Evolutionary conservation across 2,888 invertebrate genomes (phyloP).

Genomic region (Tetheella fluctuosa): DNA sequence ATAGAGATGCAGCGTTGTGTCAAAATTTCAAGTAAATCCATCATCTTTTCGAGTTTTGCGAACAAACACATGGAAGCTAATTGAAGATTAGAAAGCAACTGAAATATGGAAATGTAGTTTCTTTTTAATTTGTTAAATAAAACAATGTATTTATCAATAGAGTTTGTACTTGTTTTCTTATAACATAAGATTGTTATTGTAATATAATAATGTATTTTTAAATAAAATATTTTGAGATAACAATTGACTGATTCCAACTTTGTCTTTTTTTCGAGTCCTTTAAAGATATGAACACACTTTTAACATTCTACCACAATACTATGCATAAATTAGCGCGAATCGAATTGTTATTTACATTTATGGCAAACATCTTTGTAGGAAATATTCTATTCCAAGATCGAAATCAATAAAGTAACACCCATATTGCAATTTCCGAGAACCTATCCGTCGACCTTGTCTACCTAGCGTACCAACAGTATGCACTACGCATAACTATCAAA

Average conservation of each 20-base stretch:
- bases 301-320: background rate
- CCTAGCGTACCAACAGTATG: background rate
- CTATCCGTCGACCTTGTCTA: background rate
- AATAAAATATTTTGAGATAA: background rate
- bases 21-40: no score
- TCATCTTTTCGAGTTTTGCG: no score
- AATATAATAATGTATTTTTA: background rate
- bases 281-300: background rate
- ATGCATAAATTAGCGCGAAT: background rate
- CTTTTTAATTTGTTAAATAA: background rate
- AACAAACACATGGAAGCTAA: no score
- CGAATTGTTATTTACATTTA: background rate
- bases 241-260: conserved; percentile 10
- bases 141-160: background rate
- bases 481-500: conserved; percentile 12
- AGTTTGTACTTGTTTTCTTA: conserved; percentile 7
- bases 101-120: background rate
- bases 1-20: no score
- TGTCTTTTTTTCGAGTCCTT: background rate
- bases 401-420: background rate
- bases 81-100: no score
- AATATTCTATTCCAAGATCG: background rate
- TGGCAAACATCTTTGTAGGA: background rate
- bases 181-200: background rate
- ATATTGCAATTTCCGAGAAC: background rate